A percentile compares a stretch with the other conserved stretches of the same genome.
Evolutionary conservation across 1,140 invertebrate genomes (phyloP).

Genomic region (Lethocerus indicus): DNA sequence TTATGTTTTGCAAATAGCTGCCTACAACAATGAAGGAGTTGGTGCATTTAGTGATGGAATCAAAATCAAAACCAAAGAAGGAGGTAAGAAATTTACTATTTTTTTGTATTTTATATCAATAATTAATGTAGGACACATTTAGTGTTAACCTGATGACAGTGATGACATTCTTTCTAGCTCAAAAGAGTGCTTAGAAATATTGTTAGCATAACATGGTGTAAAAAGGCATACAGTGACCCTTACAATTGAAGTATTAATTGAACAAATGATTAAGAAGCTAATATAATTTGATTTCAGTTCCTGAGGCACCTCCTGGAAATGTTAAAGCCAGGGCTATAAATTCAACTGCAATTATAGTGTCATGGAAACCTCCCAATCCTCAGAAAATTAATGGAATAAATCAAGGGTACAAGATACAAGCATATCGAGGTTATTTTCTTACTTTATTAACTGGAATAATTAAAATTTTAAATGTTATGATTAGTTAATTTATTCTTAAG

Average conservation of each 20-base stretch:
- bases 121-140: not conserved
- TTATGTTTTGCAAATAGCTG: constrained; percentile 92
- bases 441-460: not conserved
- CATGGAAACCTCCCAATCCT: constrained; percentile 84
- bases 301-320: constrained; percentile 75
- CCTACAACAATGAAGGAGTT: constrained; percentile 92
- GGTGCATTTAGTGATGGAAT: constrained; percentile 84
- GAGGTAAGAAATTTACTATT: constrained; percentile 36
- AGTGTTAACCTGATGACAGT: too few relatives aligned
- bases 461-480: not conserved
- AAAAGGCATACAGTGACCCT: too few relatives aligned
- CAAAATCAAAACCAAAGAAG: constrained; percentile 88
- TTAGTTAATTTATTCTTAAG: not conserved
- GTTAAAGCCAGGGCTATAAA: constrained; percentile 63
- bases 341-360: constrained; percentile 69
- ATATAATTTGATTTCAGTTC: constrained; percentile 42
- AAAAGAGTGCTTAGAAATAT: too few relatives aligned
- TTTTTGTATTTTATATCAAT: not conserved
- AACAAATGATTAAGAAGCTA: too few relatives aligned
- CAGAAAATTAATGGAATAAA: constrained; percentile 98
- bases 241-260: too few relatives aligned
- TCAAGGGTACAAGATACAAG: constrained; percentile 93
- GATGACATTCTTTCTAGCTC: too few relatives aligned
- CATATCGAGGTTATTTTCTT: constrained; percentile 43
- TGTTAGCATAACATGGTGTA: too few relatives aligned